phyloP scores from a whole-genome alignment of 23 tunicate genomes.

The Ascidia mentula region DNA sequence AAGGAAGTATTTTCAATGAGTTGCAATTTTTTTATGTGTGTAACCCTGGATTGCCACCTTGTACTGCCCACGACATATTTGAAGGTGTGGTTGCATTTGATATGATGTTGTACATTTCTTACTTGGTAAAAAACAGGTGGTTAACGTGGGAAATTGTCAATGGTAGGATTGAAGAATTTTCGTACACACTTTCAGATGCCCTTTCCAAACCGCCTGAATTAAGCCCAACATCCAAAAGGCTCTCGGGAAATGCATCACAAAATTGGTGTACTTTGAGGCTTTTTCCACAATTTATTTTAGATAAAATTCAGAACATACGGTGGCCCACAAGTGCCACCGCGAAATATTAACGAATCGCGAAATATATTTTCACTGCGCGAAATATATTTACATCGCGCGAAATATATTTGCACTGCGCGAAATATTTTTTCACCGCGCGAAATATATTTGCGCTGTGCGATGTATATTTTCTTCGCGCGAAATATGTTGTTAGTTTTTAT shows the following conservation, averaged over 20 bases:
- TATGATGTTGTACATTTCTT: constrained; percentile 22
- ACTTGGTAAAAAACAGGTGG: constrained; percentile 16
- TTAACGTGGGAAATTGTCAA: constrained; percentile 22
- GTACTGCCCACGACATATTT: constrained; percentile 43
- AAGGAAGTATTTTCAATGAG: constrained; percentile 31
- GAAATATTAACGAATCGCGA: too few species aligned
- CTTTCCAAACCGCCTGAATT: constrained; percentile 17
- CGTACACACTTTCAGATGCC: background rate
- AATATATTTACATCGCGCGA: too few species aligned
- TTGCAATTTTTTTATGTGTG: constrained; percentile 34
- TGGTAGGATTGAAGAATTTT: constrained; percentile 1
- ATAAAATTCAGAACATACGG: too few species aligned
- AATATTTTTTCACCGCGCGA: too few species aligned
- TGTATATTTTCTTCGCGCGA: too few species aligned
- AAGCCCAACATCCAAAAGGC: background rate
- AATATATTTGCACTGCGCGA: too few species aligned
- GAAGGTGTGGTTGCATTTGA: constrained; percentile 41
- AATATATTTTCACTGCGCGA: too few species aligned
- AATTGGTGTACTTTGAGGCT: constrained; percentile 25
- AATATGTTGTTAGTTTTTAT: too few species aligned
- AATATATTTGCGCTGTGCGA: too few species aligned
- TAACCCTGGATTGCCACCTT: constrained; percentile 45
- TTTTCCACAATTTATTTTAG: too few species aligned
- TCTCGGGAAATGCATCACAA: constrained; percentile 39
- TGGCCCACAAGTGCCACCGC: too few species aligned